Base-by-base conservation (phyloP, 2,888 invertebrate genomes). In the Limnephilus auricula region DNA sequence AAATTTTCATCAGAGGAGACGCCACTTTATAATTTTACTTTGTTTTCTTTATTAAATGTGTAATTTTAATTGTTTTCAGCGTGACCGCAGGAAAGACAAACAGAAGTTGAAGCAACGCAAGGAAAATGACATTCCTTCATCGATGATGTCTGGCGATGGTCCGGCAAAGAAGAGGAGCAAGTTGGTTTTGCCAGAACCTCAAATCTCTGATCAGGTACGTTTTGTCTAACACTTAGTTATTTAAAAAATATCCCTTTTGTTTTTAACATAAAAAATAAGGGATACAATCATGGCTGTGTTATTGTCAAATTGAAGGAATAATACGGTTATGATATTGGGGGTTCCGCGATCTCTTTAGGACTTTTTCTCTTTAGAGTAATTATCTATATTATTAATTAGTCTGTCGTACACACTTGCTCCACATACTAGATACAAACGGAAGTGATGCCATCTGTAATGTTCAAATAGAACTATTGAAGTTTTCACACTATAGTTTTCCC, bases 121-220 rank as follows among this genome's bases (percentile, higher is more conserved):
- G 94, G 99, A 99, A 94, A 99, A 99, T 94, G 99, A 99, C 93
- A 98, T 99, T 93, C 99, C 99, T 0, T 97, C 98, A 93, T 98
- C 98, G 0, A 98, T 99, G 97, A 95, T 98, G 90, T 97, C 98
- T 94, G 98, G 97, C 92, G 97, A 98, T 93, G 99, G 99, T 94
- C 99, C 99, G 0, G 97, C 98, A 0, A 97, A 98, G 93, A 99
- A 99, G 94, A 96, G 99, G 90, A 99, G 99, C 93, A 99, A 99
- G 95, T 96, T 99, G 65, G 99, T 99, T 40, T 95, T 99, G 90
- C 99, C 99, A 0, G 98, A 98, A 93, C 99, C 99, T 0, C 99
- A 99, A 95, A 99, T 99, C 92, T 98, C 99, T 0, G 99, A 99
- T 94, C 97, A 97, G 94, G 97, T 97, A 92, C 0, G 65, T n/a